Evolutionary conservation across 1,140 invertebrate species (phyloP).

Genomic region (Planococcus citri): DNA sequence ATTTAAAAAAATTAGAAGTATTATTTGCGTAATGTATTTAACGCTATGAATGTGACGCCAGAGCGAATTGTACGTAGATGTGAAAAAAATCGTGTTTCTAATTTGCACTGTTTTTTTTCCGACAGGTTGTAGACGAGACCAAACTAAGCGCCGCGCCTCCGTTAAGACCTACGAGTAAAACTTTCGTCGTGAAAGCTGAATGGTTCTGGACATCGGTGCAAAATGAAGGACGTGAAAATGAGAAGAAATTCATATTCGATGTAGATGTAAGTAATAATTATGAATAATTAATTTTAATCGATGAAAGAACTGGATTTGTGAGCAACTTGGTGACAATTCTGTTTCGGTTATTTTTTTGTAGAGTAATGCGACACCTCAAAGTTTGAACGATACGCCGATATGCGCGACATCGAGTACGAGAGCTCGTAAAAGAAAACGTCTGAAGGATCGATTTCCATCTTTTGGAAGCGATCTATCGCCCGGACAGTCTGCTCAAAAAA

Average conservation of each 20-base stretch:
- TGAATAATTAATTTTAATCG: slow-evolving; percentile 15
- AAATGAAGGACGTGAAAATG: slow-evolving; percentile 82
- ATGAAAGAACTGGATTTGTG: too few relatives aligned
- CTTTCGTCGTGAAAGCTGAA: slow-evolving; percentile 69
- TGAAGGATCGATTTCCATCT: slow-evolving; percentile 34
- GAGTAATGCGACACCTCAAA: neutral
- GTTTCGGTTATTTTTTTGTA: too few relatives aligned
- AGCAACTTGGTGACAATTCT: too few relatives aligned
- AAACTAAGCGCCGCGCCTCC: slow-evolving; percentile 52
- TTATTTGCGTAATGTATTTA: neutral
- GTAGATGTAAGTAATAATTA: slow-evolving; percentile 62
- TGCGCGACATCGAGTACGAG: slow-evolving; percentile 13
- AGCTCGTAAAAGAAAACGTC: slow-evolving; percentile 56
- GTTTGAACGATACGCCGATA: slow-evolving; percentile 13
- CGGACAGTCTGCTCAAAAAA: slow-evolving; percentile 34
- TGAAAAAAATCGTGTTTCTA: too few relatives aligned
- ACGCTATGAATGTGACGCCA: neutral
- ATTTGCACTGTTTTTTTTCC: neutral
- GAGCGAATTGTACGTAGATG: neutral
- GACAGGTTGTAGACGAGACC: slow-evolving; percentile 66
- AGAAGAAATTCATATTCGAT: slow-evolving; percentile 76
- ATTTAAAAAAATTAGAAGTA: neutral
- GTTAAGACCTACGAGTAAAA: slow-evolving; percentile 40
- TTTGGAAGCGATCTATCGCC: slow-evolving; percentile 41
- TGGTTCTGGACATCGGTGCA: slow-evolving; percentile 98